Percentiles rank a stretch among this genome's conserved stretches.
These are phyloP conservation scores for Ophiodon elongatus DNA, from an alignment of 2,113 vertebrate genomes.

Conservation along the genomic window DNA sequence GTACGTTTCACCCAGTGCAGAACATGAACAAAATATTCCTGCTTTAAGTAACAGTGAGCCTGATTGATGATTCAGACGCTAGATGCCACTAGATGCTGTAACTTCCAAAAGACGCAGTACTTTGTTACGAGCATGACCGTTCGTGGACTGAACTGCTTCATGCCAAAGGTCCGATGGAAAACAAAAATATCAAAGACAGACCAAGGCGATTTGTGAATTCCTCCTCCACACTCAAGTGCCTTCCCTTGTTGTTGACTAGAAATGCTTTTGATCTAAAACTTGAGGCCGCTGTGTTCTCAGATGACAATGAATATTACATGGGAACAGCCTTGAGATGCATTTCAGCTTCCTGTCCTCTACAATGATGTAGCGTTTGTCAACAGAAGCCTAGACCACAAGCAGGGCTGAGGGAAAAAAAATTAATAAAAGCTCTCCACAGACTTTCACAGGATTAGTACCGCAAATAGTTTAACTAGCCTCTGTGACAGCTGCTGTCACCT, in stretches of 20 bases:
- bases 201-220: slow-evolving; percentile 67
- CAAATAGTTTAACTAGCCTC: slow-evolving; percentile 64
- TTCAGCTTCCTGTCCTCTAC: slow-evolving; percentile 55
- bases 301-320: slow-evolving; percentile 83
- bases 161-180: slow-evolving; percentile 64
- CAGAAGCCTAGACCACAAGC: slow-evolving; percentile 49
- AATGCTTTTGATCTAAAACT: slow-evolving; percentile 82
- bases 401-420: background rate
- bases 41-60: slow-evolving; percentile 34
- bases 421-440: slow-evolving; percentile 13
- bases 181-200: slow-evolving; percentile 77
- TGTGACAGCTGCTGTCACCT: slow-evolving; percentile 69
- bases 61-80: slow-evolving; percentile 44
- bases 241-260: slow-evolving; percentile 78
- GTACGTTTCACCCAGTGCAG: slow-evolving; percentile 29
- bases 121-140: slow-evolving; percentile 27
- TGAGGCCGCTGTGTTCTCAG: slow-evolving; percentile 70
- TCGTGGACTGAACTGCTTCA: slow-evolving; percentile 32
- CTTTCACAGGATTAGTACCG: slow-evolving; percentile 51
- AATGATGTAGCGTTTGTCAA: slow-evolving; percentile 71
- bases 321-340: slow-evolving; percentile 72
- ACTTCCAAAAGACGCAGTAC: slow-evolving; percentile 36
- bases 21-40: slow-evolving; percentile 33
- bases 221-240: slow-evolving; percentile 74
- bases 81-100: slow-evolving; percentile 23